Evolutionary conservation across 2,888 invertebrate species (phyloP), one percentile per base, ranked within the genome.

Genomic region (Ophion slaviceki): DNA sequence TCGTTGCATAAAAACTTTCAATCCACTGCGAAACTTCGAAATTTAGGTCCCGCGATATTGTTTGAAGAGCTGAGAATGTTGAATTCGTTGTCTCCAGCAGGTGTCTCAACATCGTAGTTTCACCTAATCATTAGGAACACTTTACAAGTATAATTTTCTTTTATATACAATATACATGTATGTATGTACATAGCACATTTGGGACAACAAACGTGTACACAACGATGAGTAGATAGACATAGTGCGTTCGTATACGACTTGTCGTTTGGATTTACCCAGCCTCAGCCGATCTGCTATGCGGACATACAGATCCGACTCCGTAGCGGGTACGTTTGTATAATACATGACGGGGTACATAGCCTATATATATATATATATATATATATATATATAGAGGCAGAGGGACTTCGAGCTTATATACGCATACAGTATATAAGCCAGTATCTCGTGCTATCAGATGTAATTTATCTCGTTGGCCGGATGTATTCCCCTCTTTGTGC

Each of bases 381-480:
- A 74, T 20, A 36, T 5, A 36, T 5, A 36, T 0, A 36, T 0
- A 36, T 4, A 8, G 53, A 70, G 47, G 20, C 53, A 70, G 47
- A 70, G 45, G 20, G 70, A 24, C 20, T 8, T 17, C 28, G 53
- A 47, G 76, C 36, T 8, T 14, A 36, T 76, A 57, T 32, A 64
- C 40, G 59, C 17, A 8, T 20, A 20, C 28, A 57, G 20, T 66
- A 24, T 47, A 72, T 57, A 57, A 64, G 28, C 72, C 36, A 53
- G 64, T 79, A 71, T 79, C 79, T 71, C 79, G 53, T 64, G n/a
- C 62, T 57, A 79, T 79, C 79, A 71, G 71, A 71, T 72, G 80
- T 80, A 75, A 84, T 84, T 76, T 80, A 80, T 79, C 80, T 80
- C 70, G 75, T 80, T 80, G 83, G 70, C 75, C 79, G 62, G 67